phyloP scores from a whole-genome alignment of 2,888 invertebrate genomes.

The Aspidapion aeneum region DNA sequence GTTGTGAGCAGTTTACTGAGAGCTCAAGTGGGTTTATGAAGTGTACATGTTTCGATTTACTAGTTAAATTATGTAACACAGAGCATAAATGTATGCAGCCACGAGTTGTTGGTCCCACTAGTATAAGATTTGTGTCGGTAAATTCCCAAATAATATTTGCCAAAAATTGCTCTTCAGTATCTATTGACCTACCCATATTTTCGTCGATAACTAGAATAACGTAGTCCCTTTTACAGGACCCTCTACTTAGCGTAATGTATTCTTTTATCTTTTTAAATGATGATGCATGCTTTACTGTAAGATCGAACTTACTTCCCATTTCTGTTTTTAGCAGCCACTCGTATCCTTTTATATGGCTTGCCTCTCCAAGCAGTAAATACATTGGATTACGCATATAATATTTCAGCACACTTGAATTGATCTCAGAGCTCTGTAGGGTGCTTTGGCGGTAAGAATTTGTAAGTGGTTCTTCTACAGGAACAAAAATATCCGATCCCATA shows the following conservation, averaged over 20 bases:
- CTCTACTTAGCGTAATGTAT: not conserved
- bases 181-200: not conserved
- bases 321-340: not conserved
- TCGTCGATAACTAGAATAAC: not conserved
- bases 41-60: not conserved
- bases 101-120: not conserved
- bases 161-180: not conserved
- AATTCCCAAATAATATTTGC: not conserved
- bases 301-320: not conserved
- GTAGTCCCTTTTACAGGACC: not conserved
- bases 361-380: too few relatives aligned
- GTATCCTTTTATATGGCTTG: not conserved
- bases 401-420: too few relatives aligned
- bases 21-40: not conserved
- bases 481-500: not conserved
- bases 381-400: too few relatives aligned
- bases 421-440: not conserved
- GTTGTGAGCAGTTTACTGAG: too few relatives aligned
- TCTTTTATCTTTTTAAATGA: not conserved
- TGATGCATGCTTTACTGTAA: not conserved
- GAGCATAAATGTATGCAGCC: not conserved
- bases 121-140: not conserved
- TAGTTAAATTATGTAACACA: not conserved
- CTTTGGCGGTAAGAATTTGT: not conserved
- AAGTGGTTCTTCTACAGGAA: not conserved